These are phyloP conservation scores for Agrochola litura DNA, from an alignment of 2,888 invertebrate genomes.

Conservation along the genomic window DNA sequence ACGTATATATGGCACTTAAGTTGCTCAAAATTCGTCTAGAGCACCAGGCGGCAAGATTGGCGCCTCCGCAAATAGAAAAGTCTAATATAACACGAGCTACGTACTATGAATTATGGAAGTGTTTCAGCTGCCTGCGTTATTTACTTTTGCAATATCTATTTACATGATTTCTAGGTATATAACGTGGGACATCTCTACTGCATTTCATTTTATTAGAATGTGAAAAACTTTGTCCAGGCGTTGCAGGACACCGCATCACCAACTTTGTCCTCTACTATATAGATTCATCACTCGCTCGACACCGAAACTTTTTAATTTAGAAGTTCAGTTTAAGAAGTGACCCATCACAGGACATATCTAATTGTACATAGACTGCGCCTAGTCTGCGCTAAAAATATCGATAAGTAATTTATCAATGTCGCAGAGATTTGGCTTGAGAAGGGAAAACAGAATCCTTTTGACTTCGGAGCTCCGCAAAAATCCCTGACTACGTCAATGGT, in stretches of 20 bases:
- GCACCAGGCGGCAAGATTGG: slow-evolving; percentile 28
- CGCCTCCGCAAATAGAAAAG: slow-evolving; percentile 40
- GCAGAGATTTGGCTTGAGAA: slow-evolving; percentile 43
- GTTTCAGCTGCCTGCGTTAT: slow-evolving; percentile 28
- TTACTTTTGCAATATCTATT: slow-evolving; percentile 12
- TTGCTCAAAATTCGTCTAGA: slow-evolving; percentile 40
- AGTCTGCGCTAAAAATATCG: slow-evolving; percentile 44
- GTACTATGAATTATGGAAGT: slow-evolving; percentile 52
- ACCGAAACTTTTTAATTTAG: slow-evolving; percentile 73
- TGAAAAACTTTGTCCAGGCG: slow-evolving; percentile 59
- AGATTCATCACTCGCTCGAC: slow-evolving; percentile 69
- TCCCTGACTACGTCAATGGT: slow-evolving; percentile 28
- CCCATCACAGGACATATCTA: slow-evolving; percentile 4
- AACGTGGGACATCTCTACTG: slow-evolving; percentile 37
- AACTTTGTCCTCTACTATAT: slow-evolving; percentile 73
- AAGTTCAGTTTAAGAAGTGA: slow-evolving; percentile 59
- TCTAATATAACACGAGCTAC: slow-evolving; percentile 23
- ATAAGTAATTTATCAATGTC: slow-evolving; percentile 55
- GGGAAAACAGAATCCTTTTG: slow-evolving; percentile 56
- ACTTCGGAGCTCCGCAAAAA: slow-evolving; percentile 43
- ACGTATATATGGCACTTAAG: neutral
- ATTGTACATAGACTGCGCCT: slow-evolving; percentile 1
- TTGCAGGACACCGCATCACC: slow-evolving; percentile 49
- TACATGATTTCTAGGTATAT: slow-evolving; percentile 12
- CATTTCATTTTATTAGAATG: slow-evolving; percentile 60